These are phyloP conservation scores for Ceratosolen solmsi DNA, from an alignment of 1,140 invertebrate genomes.

Conservation along the genomic window DNA sequence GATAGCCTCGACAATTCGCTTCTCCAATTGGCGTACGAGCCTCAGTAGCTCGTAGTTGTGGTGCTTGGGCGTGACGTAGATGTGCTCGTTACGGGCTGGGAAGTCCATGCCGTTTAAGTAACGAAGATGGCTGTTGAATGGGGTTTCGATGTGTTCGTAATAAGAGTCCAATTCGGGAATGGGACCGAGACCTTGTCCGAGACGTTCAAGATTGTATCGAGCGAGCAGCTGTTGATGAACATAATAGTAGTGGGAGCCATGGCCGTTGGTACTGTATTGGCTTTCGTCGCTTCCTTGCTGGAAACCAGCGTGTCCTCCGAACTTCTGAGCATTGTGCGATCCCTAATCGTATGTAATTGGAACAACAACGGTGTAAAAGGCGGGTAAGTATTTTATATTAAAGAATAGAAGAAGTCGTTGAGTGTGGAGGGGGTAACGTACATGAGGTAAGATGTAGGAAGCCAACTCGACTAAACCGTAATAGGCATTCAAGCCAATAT, in stretches of 20 bases:
- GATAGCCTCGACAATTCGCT: conserved; percentile 79
- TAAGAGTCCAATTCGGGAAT: conserved; percentile 64
- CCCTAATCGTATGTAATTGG: conserved; percentile 42
- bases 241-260: conserved; percentile 70
- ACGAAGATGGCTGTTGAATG: conserved; percentile 77
- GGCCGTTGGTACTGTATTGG: conserved; percentile 59
- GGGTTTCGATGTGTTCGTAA: conserved; percentile 74
- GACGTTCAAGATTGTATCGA: conserved; percentile 73
- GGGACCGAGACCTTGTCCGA: conserved; percentile 70
- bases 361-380: too few species aligned
- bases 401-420: not conserved
- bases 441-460: conserved; percentile 71
- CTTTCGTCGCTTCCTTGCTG: conserved; percentile 68
- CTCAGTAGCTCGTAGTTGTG: conserved; percentile 70
- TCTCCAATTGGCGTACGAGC: conserved; percentile 74
- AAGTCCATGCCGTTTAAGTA: conserved; percentile 78
- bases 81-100: conserved; percentile 75
- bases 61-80: conserved; percentile 72
- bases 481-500: conserved; percentile 80
- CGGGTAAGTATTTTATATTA: too few species aligned
- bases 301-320: conserved; percentile 24
- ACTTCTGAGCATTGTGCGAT: conserved; percentile 63
- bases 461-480: conserved; percentile 79
- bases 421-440: conserved; percentile 44
- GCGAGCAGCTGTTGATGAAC: conserved; percentile 74